phyloP scores from a whole-genome alignment of 2,797 vertebrate species.

The Macrochelys suwanniensis region DNA sequence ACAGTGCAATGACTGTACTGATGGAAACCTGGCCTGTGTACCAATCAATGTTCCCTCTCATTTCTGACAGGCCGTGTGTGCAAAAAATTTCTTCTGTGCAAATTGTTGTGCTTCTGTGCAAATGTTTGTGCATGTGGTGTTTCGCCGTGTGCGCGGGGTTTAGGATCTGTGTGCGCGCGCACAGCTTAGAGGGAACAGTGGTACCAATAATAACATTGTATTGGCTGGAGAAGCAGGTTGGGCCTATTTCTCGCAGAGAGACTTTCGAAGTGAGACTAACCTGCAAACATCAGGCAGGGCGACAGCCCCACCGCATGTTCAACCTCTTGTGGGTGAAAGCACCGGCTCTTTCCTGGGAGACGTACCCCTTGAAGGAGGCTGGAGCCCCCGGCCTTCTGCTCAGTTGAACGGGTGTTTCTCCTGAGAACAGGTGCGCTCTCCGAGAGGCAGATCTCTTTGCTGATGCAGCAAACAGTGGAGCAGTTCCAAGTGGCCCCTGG shows the following conservation, averaged over 20 bases:
- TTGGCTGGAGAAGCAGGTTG: neutral
- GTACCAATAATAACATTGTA: neutral
- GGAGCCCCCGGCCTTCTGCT: neutral
- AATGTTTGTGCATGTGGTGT: too few relatives aligned
- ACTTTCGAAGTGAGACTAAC: neutral
- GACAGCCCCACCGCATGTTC: neutral
- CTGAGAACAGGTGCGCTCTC: fast-evolving
- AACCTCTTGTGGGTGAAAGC: neutral
- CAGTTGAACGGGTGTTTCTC: fast-evolving
- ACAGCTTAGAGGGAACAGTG: too few relatives aligned
- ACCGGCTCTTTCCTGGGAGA: neutral
- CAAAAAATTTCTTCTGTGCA: too few relatives aligned
- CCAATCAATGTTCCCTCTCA: too few relatives aligned
- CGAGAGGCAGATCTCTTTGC: fast-evolving
- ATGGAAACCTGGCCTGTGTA: neutral
- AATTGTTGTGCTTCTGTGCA: too few relatives aligned
- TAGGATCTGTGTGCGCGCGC: too few relatives aligned
- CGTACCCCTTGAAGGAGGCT: neutral
- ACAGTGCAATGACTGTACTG: neutral
- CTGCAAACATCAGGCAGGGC: fast-evolving
- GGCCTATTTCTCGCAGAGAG: neutral
- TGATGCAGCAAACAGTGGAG: neutral
- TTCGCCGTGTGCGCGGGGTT: too few relatives aligned
- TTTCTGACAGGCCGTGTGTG: too few relatives aligned
- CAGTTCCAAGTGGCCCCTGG: conserved; percentile 48